Evolutionary conservation across 2,888 invertebrate genomes (phyloP), one percentile per base, ranked within the genome.

Genomic region (Priocnemis perturbator): DNA sequence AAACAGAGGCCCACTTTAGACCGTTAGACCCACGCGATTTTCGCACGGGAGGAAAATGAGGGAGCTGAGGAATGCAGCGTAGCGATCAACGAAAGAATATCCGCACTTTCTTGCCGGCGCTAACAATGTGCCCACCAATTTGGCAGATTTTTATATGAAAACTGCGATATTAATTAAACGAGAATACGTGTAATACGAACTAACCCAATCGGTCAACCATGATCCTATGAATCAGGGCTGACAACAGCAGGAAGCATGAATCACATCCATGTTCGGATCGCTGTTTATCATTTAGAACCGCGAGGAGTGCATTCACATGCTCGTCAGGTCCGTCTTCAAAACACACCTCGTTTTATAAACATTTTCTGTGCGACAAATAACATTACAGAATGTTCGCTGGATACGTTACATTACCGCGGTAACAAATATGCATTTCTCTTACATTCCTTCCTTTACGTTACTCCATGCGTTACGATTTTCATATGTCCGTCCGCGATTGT

Each of bases 161-260:
- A 47, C 30, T 20, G n/a, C 44, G 52, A 66, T 66, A 72, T 69
- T 78, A 78, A 77, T 81, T 79, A 84, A 78, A 73, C 67, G 58
- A 77, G 79, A 76, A 80, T 77, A 82, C 81, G 75, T 74, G 76
- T 74, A 80, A 74, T 79, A 80, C 76, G 80, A 86, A 89, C 90
- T 90, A 90, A 92, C 92, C 91, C 87, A 92, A 90, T 91, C 91
- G 91, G 89, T 92, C 92, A 87, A 92, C 92, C 92, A 92, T 92
- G 88, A 86, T 89, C 79, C 79, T 82, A 86, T 84, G 85, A 86
- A 84, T 86, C 87, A 87, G 87, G 84, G 85, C 81, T 81, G 86
- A 83, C 87, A 87, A 87, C 85, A 85, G 82, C 84, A 83, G 85
- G 85, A 85, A 85, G 84, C 82, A 84, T 87, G 87, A 88, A 87